Percentiles rank a stretch among this genome's conserved stretches.
Evolutionary conservation across 2,113 vertebrate genomes (phyloP).

Genomic region (Neotoma lepida): DNA sequence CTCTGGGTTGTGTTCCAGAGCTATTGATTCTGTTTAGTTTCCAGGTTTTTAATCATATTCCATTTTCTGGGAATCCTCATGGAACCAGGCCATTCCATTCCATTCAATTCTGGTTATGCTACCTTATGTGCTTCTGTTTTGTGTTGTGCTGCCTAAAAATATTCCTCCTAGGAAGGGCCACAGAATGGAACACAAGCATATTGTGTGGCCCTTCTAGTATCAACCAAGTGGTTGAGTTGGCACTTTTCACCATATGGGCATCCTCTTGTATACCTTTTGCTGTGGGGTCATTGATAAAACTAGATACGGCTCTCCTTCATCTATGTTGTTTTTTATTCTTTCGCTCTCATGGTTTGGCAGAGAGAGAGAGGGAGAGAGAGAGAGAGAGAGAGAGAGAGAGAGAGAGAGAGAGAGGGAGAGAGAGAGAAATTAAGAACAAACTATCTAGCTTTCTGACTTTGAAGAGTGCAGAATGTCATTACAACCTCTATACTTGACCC

Average conservation of each 20-base stretch:
- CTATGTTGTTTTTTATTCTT: not conserved
- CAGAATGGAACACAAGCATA: not conserved
- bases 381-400: not conserved
- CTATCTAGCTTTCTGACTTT: not conserved
- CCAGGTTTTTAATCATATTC: not conserved
- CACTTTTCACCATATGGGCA: not conserved
- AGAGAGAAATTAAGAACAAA: not conserved
- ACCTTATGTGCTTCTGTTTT: not conserved
- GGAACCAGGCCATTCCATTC: not conserved
- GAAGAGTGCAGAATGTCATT: not conserved
- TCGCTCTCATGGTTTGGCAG: not conserved
- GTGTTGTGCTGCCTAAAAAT: not conserved
- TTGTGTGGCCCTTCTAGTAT: not conserved
- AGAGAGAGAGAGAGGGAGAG: too few species aligned
- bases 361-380: not conserved
- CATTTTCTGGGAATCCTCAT: not conserved
- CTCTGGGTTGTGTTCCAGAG: not conserved
- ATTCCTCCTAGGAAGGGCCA: not conserved
- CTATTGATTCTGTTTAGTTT: not conserved
- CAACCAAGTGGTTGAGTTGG: not conserved
- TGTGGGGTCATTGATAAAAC: not conserved
- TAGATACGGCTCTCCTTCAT: not conserved
- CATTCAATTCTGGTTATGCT: not conserved
- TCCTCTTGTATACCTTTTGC: not conserved
- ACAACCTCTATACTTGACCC: not conserved